phyloP scores from a whole-genome alignment of 2,797 vertebrate species.

The Cheirogaleus major region DNA sequence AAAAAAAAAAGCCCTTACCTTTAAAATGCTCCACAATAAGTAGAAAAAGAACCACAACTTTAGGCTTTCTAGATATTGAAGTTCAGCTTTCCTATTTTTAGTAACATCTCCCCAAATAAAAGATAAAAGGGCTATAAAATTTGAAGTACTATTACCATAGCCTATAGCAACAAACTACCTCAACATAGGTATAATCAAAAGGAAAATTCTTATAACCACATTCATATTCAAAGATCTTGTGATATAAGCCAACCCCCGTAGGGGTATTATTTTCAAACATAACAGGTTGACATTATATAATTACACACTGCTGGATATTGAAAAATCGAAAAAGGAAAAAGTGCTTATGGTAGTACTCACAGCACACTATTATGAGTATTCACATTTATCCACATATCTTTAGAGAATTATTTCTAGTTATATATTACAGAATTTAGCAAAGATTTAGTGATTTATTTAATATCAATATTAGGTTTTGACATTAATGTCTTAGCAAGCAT shows the following conservation, averaged over 20 bases:
- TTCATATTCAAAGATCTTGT: conserved; percentile 72
- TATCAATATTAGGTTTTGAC: conserved; percentile 77
- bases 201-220: conserved; percentile 67
- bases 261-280: conserved; percentile 78
- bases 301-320: conserved; percentile 78
- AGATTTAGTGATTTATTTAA: conserved; percentile 77
- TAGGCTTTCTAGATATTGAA: conserved; percentile 48
- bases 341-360: conserved; percentile 53
- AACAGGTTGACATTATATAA: conserved; percentile 81
- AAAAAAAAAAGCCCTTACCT: neutral
- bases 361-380: conserved; percentile 66
- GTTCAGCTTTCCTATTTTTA: conserved; percentile 62
- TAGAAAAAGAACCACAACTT: conserved; percentile 44
- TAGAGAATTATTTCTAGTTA: conserved; percentile 73
- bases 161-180: conserved; percentile 68
- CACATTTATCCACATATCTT: conserved; percentile 70
- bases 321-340: conserved; percentile 74
- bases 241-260: conserved; percentile 70
- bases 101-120: conserved; percentile 45
- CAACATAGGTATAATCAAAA: conserved; percentile 68
- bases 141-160: conserved; percentile 60
- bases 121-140: conserved; percentile 60
- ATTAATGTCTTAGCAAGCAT: conserved; percentile 53
- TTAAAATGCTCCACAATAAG: conserved; percentile 26
- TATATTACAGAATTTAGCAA: conserved; percentile 65